Base-by-base conservation (phyloP, 2,888 invertebrate genomes). In the Ophion slaviceki region DNA sequence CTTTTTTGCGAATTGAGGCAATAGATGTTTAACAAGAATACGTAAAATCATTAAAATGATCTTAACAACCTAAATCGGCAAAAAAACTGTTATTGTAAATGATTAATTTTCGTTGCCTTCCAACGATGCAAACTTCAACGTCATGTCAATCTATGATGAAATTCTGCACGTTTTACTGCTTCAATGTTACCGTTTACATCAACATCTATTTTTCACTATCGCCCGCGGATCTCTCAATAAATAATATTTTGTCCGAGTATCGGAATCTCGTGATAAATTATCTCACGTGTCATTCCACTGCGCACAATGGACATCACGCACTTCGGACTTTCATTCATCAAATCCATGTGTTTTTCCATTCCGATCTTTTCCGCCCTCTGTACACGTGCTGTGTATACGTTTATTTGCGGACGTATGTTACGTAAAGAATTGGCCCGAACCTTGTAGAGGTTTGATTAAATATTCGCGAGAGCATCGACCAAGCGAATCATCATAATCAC, bases 391-490 rank as follows among this genome's bases (percentile, higher is more conserved):
- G 66, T 2, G 11, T 70, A 57, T 14, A 40, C 61, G 47, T 36
- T 32, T 66, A 57, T 57, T 61, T 17, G 32, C 24, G 36, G 6
- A 24, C 32, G 4, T 28, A 36, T 45, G 61, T 85, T 85, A 62
- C 72, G 80, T 40, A 80, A 85, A 11, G 24, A 20, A 76, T 45
- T 11, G 36, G 66, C 68, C 70, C 59, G 78, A 72, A 82, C 40
- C 45, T 82, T 62, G 76, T 76, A 53, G 61, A 61, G 59, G 62
- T 70, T 57, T 40, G 66, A 75, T 82, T 67, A 66, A 82, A 80
- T 76, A 86, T 82, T 74, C 80, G 68, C 62, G 72, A 86, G 82
- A 77, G 75, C 80, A 80, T 80, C 85, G 80, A 86, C 80, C 82
- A 80, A 68, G 40, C 14, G 53, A 53, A 53, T 53, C 53, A 17